A percentile compares a stretch with the other conserved stretches of the same genome.
phyloP scores from a whole-genome alignment of 2,113 vertebrate genomes.

The Illadopsis cleaveri region DNA sequence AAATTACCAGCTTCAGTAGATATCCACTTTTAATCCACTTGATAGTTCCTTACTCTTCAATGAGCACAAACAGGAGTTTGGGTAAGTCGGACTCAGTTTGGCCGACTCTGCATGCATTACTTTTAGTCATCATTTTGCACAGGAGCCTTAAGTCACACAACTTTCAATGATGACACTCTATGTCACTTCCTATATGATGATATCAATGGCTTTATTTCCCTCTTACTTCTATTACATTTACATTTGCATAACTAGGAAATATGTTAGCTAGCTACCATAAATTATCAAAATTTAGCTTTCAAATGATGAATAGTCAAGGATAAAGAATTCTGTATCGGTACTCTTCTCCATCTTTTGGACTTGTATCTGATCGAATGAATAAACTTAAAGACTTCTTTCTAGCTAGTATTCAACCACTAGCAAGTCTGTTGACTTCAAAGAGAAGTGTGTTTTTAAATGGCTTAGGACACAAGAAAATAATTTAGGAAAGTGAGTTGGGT shows the following conservation, averaged over 20 bases:
- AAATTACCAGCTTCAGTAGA: not conserved
- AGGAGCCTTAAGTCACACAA: not conserved
- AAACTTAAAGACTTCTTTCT: not conserved
- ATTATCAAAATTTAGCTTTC: not conserved
- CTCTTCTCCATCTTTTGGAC: not conserved
- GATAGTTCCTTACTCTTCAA: not conserved
- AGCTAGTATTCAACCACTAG: not conserved
- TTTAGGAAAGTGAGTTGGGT: not conserved
- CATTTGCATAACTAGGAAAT: not conserved
- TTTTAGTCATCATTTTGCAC: not conserved
- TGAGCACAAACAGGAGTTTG: not conserved
- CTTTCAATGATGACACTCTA: fast-evolving
- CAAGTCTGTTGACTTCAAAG: not conserved
- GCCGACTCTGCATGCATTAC: fast-evolving
- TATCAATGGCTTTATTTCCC: not conserved
- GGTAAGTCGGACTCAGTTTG: not conserved
- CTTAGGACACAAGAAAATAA: not conserved
- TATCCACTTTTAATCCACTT: not conserved
- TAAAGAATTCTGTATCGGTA: not conserved
- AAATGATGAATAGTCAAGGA: not conserved
- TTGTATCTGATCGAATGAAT: not conserved
- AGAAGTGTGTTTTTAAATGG: not conserved
- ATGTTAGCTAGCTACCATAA: not conserved
- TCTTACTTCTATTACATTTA: not conserved
- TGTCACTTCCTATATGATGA: not conserved